Evolutionary conservation across 2,113 vertebrate genomes (phyloP), one percentile per base, ranked within the genome.

Genomic region (Cyanistes caeruleus): DNA sequence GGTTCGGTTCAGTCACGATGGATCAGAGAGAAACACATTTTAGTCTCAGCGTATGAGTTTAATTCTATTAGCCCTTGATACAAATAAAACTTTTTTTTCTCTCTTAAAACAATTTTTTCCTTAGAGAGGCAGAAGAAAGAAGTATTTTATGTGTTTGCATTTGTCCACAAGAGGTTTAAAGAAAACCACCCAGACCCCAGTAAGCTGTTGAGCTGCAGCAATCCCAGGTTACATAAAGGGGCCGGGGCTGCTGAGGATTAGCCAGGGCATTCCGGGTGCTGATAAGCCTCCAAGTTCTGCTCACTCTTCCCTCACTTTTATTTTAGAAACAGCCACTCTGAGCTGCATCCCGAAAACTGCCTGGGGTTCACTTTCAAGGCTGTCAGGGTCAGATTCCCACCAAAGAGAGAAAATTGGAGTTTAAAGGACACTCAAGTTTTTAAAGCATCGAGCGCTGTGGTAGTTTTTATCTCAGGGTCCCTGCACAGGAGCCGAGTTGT

Each of bases 211-310:
- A 95, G 93, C 93, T 65, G 87, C 86, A 77, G 85, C 94, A 95
- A 94, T 96, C 95, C 95, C 72, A 5, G 69, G 78, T 91, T 94
- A 94, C 88, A 37, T 94, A 90, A 95, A 90, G 92, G 85, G 88
- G 74, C 87, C 2, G 37, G 87, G 81, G 87, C 16, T 94, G 90
- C 68, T 0, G 23, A 27, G 95, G 95, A 96, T 96, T 96, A 96
- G 76, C n/a, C 2, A 4, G 65, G 93, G 86, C 92, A 72, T 96
- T 96, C 92, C 15, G 64, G 78, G 82, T 73, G 92, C 75, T 23
- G 58, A 55, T 94, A 92, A 95, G 22, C 89, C 88, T 74, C 67
- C 80, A 23, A 55, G 65, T 95, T 84, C 90, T 95, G 84, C 90
- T 79, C 3, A 1, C 70, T 70, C 82, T 77, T 70, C 15, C 13